Evolutionary conservation across 2,113 vertebrate species (phyloP), one percentile per base, ranked within the genome.

Genomic region (Sturnira hondurensis): DNA sequence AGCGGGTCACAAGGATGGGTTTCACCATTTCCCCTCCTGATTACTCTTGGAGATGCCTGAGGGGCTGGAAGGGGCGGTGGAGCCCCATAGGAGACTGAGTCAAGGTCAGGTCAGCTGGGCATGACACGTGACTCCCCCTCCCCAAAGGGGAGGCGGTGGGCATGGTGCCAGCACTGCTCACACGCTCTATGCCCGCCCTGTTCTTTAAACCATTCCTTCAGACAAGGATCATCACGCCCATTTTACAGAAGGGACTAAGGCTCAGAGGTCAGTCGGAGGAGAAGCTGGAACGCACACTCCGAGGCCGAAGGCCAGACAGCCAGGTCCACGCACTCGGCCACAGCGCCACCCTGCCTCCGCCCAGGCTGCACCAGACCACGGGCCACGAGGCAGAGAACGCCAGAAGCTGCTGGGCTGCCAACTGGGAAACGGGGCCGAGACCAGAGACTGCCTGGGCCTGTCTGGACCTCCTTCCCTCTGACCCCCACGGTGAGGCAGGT

Each of bases 171-270:
- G 76, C 0, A 1, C 84, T 10, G 7, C 12, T 36, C 4, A 19
- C 12, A 65, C 7, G 16, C 78, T 58, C 31, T 3, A 22, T 13
- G 43, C 3, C 20, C 52, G 13, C 24, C 14, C 41, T 81, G 65
- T 19, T 56, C 63, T 61, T 84, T 68, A 81, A n/a, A 31, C 65
- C 31, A 47, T 2, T 45, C 78, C 89, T 41, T 3, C 26, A 86
- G 61, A 24, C 11, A 61, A 82, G 33, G 3, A 54, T 4, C 33
- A 8, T 17, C 20, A 16, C 0, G 1, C 7, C 67, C 54, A 45
- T 19, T 58, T 84, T 36, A 87, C 26, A 92, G 56, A 90, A 89
- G 8, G 91, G 77, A 87, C 71, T 15, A 28, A 56, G 36, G 68
- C 31, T 80, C 61, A 50, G 87, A 90, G 41, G 76, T 41, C 4